Base-by-base conservation (phyloP, 2,113 vertebrate genomes). In the Trogon surrucura region DNA sequence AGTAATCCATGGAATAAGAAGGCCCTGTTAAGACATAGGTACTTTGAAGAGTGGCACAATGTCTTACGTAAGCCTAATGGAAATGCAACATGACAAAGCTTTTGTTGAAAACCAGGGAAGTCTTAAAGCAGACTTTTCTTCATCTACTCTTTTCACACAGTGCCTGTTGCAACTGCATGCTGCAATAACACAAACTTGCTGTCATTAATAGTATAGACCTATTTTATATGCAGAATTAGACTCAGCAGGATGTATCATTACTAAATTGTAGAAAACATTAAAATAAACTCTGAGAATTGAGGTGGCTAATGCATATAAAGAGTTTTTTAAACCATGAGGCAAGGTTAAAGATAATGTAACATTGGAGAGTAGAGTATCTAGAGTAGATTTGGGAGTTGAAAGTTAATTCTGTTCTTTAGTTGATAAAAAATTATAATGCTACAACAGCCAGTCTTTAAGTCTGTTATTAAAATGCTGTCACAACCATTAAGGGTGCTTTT, bases 141-240 rank as follows among this genome's bases (percentile, higher is more conserved):
- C 66, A 60, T 32, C 38, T 67, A 17, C 41, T 95, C 41, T 65
- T 91, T 67, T 75, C 26, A 34, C 23, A 41, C 7, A 56, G 10
- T 56, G 60, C 44, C 32, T 67, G 22, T 71, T 92, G 73, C 65
- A 91, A 56, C 22, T 38, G 13, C 67, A 25, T 56, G 29, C n/a
- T 87, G 27, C 48, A 81, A 29, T 84, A 78, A 74, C 9, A 67
- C 45, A 60, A 79, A 95, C 86, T 36, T 85, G 27, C 38, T 72
- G 18, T 67, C 65, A 45, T 73, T 95, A 87, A 69, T 69, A 77
- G 38, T 65, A 87, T 48, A 83, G 78, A 72, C 25, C 18, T 80
- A 82, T 91, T 94, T 92, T 88, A 72, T 16, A 64, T 65, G 61
- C 34, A 85, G 53, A 95, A 84, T 36, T 86, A 84, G 57, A 41